These are phyloP conservation scores for Salvelinus fontinalis DNA, from an alignment of 2,113 vertebrate species.

Conservation along the genomic window DNA sequence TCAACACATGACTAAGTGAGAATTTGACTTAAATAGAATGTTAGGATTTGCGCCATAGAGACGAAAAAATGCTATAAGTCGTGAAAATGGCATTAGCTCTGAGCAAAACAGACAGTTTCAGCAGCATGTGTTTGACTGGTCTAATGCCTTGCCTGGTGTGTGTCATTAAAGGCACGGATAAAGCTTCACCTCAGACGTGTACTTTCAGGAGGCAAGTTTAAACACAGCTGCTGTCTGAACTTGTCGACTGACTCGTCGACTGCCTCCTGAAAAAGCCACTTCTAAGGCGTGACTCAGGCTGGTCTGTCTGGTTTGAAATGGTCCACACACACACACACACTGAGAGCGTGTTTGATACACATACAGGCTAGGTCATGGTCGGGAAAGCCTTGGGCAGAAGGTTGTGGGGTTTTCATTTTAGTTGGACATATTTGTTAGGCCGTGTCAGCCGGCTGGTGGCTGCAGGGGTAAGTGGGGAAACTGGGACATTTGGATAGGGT, in stretches of 20 bases:
- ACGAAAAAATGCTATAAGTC: not conserved
- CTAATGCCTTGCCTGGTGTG: constrained; percentile 47
- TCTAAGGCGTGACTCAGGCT: constrained; percentile 50
- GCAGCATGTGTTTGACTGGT: constrained; percentile 62
- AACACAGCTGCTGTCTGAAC: constrained; percentile 68
- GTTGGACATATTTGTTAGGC: not conserved
- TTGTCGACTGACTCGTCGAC: constrained; percentile 41
- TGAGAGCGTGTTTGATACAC: no score
- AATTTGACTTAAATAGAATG: not conserved
- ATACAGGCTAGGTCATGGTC: not conserved
- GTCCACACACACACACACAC: no score
- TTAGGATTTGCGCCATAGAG: not conserved
- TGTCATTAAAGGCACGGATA: constrained; percentile 61
- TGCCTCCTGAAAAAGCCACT: constrained; percentile 52
- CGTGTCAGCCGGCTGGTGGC: not conserved
- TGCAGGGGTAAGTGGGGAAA: not conserved
- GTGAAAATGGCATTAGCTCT: not conserved
- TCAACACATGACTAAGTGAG: no score
- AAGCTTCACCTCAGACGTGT: constrained; percentile 35
- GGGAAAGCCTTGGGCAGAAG: not conserved
- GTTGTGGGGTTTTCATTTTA: not conserved
- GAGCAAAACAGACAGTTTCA: not conserved
- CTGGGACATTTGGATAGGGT: not conserved
- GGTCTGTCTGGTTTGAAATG: constrained; percentile 32
- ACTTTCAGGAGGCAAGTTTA: constrained; percentile 54